A percentile compares a stretch with the other conserved stretches of the same genome.
Evolutionary conservation across 2,113 vertebrate species (phyloP).

Genomic region (Heliornis fulica): DNA sequence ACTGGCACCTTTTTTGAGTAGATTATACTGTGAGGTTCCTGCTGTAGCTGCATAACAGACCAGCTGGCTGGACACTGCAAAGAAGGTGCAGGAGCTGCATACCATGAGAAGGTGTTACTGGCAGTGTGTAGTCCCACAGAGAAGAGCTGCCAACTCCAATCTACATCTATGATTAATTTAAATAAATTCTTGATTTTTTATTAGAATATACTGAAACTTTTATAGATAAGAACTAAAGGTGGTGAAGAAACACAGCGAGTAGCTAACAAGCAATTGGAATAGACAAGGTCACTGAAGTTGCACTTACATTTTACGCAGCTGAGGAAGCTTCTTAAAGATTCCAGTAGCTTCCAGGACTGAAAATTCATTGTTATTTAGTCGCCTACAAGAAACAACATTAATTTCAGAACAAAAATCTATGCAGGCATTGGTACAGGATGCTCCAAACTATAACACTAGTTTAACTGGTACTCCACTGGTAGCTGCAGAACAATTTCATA

Average conservation of each 20-base stretch:
- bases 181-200: background rate
- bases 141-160: background rate
- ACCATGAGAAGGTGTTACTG: background rate
- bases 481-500: background rate
- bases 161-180: background rate
- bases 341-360: slow-evolving; percentile 95
- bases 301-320: slow-evolving; percentile 97
- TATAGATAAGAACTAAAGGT: background rate
- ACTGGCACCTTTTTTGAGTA: slow-evolving; percentile 12
- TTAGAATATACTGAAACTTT: background rate
- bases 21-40: slow-evolving; percentile 4
- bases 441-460: background rate
- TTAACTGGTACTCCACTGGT: background rate
- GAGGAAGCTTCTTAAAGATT: slow-evolving; percentile 96
- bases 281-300: background rate
- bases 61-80: slow-evolving; percentile 23
- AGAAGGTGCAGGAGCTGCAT: background rate
- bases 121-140: background rate
- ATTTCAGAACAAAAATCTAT: background rate
- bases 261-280: background rate
- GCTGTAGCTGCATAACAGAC: slow-evolving; percentile 7
- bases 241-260: background rate
- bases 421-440: background rate
- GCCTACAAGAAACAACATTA: slow-evolving; percentile 68
- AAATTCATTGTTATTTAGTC: slow-evolving; percentile 98